These are phyloP conservation scores for Holothuria leucospilota DNA, from an alignment of 53 echinoderm and acorn worm genomes.

Conservation along the genomic window DNA sequence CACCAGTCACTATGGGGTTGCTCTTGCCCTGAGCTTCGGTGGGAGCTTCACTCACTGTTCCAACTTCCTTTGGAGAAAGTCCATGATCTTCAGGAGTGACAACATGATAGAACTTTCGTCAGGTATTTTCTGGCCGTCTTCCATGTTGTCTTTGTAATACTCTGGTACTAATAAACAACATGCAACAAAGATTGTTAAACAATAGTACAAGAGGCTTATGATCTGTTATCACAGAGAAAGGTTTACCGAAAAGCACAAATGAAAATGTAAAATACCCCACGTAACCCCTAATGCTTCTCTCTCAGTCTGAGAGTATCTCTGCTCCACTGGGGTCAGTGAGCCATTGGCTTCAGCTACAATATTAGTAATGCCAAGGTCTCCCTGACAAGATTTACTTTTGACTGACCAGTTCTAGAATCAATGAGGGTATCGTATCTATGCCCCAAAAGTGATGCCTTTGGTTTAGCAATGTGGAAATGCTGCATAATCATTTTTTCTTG, in stretches of 20 bases:
- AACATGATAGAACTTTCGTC: too few relatives aligned
- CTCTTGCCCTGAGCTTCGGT: conserved; percentile 38
- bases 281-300: conserved; percentile 54
- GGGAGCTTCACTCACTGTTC: neutral
- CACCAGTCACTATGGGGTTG: neutral
- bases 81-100: too few relatives aligned
- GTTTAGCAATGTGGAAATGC: conserved; percentile 27
- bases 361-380: conserved; percentile 22
- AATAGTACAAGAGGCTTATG: conserved; percentile 59
- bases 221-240: conserved; percentile 54
- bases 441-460: conserved; percentile 22
- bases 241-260: conserved; percentile 49
- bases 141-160: too few relatives aligned
- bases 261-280: conserved; percentile 59
- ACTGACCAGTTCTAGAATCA: conserved; percentile 6
- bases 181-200: conserved; percentile 50
- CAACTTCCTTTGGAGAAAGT: too few relatives aligned
- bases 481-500: neutral
- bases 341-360: conserved; percentile 11
- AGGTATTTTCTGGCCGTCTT: too few relatives aligned
- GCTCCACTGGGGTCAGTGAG: conserved; percentile 21
- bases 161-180: too few relatives aligned
- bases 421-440: conserved; percentile 2
- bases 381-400: conserved; percentile 10
- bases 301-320: conserved; percentile 64